A percentile compares a stretch with the other conserved stretches of the same genome.
phyloP scores from a whole-genome alignment of 2,797 vertebrate species.

The Myotis findleyi region DNA sequence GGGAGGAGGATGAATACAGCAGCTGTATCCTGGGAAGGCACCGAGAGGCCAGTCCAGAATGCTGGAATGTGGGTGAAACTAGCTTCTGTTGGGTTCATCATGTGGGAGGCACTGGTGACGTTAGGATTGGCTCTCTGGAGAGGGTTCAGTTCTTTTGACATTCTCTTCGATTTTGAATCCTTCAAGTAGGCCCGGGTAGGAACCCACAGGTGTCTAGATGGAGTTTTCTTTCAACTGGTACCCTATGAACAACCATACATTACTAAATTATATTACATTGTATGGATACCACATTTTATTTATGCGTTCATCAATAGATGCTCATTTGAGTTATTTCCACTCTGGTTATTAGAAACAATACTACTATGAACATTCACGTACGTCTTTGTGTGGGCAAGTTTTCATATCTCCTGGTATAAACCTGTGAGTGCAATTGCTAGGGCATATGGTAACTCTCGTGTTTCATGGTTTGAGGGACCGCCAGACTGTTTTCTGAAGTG shows the following conservation, averaged over 20 bases:
- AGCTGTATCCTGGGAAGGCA: neutral
- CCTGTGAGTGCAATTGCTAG: neutral
- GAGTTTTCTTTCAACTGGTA: neutral
- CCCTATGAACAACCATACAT: neutral
- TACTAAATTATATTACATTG: neutral
- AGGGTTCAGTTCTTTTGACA: neutral
- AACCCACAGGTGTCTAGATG: neutral
- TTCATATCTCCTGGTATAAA: constrained; percentile 10
- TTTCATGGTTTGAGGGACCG: constrained; percentile 38
- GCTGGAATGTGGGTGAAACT: neutral
- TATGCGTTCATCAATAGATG: neutral
- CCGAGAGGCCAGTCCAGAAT: neutral
- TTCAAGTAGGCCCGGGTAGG: constrained; percentile 8
- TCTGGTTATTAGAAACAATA: constrained; percentile 22
- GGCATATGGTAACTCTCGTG: neutral
- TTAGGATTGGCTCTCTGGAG: neutral
- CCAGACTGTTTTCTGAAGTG: neutral
- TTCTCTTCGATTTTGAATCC: constrained; percentile 33
- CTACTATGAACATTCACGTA: neutral
- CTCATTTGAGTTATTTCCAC: neutral
- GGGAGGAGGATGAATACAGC: neutral
- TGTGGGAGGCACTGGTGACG: neutral
- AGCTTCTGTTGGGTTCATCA: neutral
- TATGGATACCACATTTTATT: neutral
- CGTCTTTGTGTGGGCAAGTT: neutral